These are phyloP conservation scores for Grus americana DNA, from an alignment of 2,113 vertebrate species.

Conservation along the genomic window DNA sequence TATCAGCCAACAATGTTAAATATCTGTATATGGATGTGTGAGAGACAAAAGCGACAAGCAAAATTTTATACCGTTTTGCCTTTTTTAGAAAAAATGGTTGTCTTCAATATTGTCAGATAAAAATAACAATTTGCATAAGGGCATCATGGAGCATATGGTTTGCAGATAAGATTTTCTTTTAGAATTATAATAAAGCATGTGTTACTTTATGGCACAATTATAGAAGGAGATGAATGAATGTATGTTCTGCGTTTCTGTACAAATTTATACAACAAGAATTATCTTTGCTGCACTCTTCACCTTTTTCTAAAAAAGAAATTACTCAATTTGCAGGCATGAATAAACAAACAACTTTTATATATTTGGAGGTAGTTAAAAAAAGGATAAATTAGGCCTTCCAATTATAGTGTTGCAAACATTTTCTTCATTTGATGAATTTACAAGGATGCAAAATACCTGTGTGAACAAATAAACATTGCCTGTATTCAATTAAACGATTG, in stretches of 20 bases:
- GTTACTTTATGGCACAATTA: conserved; percentile 24
- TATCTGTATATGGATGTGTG: background rate
- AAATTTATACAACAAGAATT: conserved; percentile 5
- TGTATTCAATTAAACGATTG: conserved; percentile 48
- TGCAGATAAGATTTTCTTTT: conserved; percentile 15
- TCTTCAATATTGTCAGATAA: background rate
- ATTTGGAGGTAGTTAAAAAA: conserved; percentile 41
- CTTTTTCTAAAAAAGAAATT: conserved; percentile 9
- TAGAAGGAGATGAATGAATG: background rate
- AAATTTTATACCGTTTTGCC: background rate
- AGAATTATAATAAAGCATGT: conserved; percentile 24
- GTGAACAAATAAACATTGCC: conserved; percentile 39
- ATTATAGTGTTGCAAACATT: conserved; percentile 32
- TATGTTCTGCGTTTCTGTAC: background rate
- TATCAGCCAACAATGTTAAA: background rate
- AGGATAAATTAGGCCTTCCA: conserved; percentile 38
- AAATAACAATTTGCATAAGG: conserved; percentile 17
- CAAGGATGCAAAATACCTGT: conserved; percentile 33
- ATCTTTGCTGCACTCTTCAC: background rate
- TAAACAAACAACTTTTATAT: conserved; percentile 49
- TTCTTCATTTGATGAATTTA: conserved; percentile 41
- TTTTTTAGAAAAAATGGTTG: background rate
- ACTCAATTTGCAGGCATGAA: conserved; percentile 29
- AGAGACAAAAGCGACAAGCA: background rate
- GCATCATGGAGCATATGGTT: conserved; percentile 22